These are phyloP conservation scores for Marmota flaviventris DNA, from an alignment of 2,113 vertebrate species.

Conservation along the genomic window DNA sequence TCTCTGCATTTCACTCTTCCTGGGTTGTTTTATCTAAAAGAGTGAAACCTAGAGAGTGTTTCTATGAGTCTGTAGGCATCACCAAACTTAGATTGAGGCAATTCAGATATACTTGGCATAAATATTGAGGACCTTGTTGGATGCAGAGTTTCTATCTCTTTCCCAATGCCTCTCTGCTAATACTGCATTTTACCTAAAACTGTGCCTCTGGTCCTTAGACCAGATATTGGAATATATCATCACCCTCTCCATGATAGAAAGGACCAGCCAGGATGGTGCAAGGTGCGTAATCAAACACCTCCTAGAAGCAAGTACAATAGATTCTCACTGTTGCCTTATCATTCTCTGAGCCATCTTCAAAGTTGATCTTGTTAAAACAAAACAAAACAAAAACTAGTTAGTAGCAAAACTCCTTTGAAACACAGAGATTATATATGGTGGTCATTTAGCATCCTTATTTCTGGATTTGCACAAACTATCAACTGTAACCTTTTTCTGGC, in stretches of 20 bases:
- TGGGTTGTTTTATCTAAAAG: slow-evolving; percentile 40
- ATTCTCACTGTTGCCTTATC: slow-evolving; percentile 83
- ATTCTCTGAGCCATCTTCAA: slow-evolving; percentile 79
- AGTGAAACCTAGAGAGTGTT: slow-evolving; percentile 45
- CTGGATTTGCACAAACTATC: slow-evolving; percentile 54
- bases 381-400: slow-evolving; percentile 9
- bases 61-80: background rate
- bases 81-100: background rate
- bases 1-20: slow-evolving; percentile 17
- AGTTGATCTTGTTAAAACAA: slow-evolving; percentile 64
- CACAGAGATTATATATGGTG: slow-evolving; percentile 59
- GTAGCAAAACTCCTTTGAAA: slow-evolving; percentile 70
- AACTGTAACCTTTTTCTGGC: slow-evolving; percentile 29
- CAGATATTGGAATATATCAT: slow-evolving; percentile 55
- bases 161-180: slow-evolving; percentile 20
- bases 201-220: slow-evolving; percentile 78
- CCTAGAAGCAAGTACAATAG: slow-evolving; percentile 51
- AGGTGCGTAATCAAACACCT: slow-evolving; percentile 20
- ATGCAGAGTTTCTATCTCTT: slow-evolving; percentile 46
- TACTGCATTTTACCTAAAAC: slow-evolving; percentile 77
- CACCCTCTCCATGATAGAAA: background rate
- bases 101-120: background rate
- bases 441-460: slow-evolving; percentile 59
- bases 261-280: slow-evolving; percentile 24
- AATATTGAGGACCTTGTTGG: slow-evolving; percentile 32